Percentiles rank a stretch among this genome's conserved stretches.
These are phyloP conservation scores for Coracopsis vasa DNA, from an alignment of 2,113 vertebrate species.

Conservation along the genomic window DNA sequence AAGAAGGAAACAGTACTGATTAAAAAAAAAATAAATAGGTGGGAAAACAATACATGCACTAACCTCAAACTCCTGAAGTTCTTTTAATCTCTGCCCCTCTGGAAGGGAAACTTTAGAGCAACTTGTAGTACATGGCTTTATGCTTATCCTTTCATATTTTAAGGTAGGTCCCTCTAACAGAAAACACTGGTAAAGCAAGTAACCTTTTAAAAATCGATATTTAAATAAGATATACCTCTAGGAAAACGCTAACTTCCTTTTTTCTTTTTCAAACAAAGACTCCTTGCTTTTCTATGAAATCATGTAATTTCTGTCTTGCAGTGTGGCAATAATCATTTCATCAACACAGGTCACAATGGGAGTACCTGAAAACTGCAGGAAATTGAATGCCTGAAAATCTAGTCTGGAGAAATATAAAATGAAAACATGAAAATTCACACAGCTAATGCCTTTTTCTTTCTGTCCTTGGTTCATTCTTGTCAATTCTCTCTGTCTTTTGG, in stretches of 20 bases:
- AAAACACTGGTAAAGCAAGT: not conserved
- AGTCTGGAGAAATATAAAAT: not conserved
- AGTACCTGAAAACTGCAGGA: not conserved
- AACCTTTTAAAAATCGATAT: not conserved
- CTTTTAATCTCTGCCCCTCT: not conserved
- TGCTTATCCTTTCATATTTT: not conserved
- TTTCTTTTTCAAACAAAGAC: not conserved
- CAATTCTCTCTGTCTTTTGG: not conserved
- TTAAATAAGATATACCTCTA: not conserved
- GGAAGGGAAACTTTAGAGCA: not conserved
- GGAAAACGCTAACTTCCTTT: not conserved
- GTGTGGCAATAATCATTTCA: not conserved
- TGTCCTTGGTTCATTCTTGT: not conserved
- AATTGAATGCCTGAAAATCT: not conserved
- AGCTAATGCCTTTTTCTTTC: not conserved
- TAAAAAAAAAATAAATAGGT: not conserved
- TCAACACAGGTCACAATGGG: not conserved
- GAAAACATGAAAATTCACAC: not conserved
- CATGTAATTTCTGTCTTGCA: not conserved
- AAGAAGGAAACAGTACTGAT: not conserved
- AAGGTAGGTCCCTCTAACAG: not conserved
- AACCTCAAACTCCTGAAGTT: not conserved
- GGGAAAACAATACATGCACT: not conserved
- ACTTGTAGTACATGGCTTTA: not conserved
- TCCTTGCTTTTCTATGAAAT: not conserved